Evolutionary conservation across 64 coral and sea anemone genomes (phyloP).

Genomic region (Acropora yongei): DNA sequence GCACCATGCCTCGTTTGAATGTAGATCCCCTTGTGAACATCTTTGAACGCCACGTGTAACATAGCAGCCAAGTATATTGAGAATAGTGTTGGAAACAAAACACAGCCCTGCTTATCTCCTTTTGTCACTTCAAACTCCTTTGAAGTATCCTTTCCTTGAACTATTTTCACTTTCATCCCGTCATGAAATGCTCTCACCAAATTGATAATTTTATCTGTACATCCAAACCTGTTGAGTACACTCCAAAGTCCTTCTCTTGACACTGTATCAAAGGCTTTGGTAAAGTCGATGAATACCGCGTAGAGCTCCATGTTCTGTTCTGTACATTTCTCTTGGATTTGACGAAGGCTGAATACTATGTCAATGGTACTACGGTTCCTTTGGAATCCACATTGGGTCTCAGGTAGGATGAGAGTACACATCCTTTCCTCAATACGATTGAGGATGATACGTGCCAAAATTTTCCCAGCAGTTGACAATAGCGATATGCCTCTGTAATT

Average conservation of each 20-base stretch:
- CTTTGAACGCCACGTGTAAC: too few species aligned
- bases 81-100: too few species aligned
- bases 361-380: neutral
- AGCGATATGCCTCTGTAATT: slow-evolving; percentile 10
- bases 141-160: too few species aligned
- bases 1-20: too few species aligned
- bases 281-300: neutral
- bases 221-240: neutral
- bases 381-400: neutral
- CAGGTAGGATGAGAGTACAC: neutral
- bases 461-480: neutral
- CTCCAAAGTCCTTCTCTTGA: neutral
- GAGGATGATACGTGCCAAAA: neutral
- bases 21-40: too few species aligned
- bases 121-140: too few species aligned
- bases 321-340: neutral
- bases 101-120: too few species aligned
- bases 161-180: too few species aligned
- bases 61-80: too few species aligned
- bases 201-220: too few species aligned
- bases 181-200: too few species aligned
- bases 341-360: neutral
- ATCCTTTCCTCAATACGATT: neutral
- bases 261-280: neutral
- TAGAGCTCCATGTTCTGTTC: neutral